phyloP scores from a whole-genome alignment of 1,140 invertebrate species.

The Paraescarpia echinospica region DNA sequence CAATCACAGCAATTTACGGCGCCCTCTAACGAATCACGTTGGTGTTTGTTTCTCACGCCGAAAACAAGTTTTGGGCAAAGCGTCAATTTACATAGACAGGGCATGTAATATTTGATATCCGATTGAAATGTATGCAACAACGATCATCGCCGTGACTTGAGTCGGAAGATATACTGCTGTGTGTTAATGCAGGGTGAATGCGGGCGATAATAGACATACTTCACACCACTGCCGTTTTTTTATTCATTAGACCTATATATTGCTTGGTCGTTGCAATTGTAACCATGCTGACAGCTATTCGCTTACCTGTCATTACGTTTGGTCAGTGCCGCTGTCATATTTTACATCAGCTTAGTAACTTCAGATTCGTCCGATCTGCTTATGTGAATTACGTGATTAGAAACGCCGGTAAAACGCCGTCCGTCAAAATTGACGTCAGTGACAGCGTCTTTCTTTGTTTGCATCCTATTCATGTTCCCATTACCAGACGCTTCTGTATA shows the following conservation, averaged over 20 bases:
- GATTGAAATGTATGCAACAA: neutral
- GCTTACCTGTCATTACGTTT: too few species aligned
- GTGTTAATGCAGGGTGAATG: neutral
- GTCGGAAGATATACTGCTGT: neutral
- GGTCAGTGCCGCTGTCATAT: neutral
- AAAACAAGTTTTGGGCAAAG: neutral
- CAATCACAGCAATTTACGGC: neutral
- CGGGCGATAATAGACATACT: neutral
- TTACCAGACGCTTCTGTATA: neutral
- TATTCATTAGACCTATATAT: neutral
- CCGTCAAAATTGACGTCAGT: neutral
- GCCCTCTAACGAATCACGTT: neutral
- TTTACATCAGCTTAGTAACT: neutral
- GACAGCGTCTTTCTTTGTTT: neutral
- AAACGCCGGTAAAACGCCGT: neutral
- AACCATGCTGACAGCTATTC: neutral
- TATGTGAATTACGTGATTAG: neutral
- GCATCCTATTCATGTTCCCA: neutral
- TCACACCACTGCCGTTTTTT: neutral
- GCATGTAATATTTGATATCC: neutral
- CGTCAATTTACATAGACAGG: neutral
- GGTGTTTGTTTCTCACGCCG: neutral
- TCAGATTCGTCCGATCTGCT: neutral
- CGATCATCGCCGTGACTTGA: neutral
- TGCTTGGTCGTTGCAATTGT: neutral